Evolutionary conservation across 2,113 vertebrate species (phyloP).

Genomic region (Ranitomeya variabilis): DNA sequence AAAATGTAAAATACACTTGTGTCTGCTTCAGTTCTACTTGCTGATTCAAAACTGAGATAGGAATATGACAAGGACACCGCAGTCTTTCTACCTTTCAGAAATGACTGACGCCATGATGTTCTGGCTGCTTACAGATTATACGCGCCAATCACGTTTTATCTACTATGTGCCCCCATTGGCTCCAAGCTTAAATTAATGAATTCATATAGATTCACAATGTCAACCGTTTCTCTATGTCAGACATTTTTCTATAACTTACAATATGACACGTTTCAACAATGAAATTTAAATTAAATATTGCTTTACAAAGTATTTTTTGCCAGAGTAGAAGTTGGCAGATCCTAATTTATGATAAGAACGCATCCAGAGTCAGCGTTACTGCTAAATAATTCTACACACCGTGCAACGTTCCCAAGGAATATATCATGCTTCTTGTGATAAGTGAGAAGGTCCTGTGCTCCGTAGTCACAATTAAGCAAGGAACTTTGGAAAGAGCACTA

Average conservation of each 20-base stretch:
- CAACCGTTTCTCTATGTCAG: background rate
- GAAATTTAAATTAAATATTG: background rate
- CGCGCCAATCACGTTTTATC: background rate
- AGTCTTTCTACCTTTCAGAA: background rate
- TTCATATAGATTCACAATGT: background rate
- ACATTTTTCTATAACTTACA: background rate
- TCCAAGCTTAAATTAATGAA: background rate
- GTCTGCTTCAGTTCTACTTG: background rate
- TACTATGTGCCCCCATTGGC: background rate
- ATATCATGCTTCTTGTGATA: no score
- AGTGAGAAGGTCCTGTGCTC: no score
- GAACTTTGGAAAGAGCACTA: no score
- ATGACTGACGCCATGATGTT: background rate
- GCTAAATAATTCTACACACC: background rate
- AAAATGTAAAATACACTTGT: conserved; percentile 16
- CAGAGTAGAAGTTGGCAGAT: background rate
- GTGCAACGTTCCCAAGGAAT: background rate
- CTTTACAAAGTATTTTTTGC: background rate
- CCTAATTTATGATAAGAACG: background rate
- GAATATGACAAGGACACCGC: background rate
- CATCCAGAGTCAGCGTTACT: background rate
- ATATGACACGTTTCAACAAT: background rate
- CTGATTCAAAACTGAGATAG: background rate
- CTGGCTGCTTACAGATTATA: conserved; percentile 3
- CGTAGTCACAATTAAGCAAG: no score